A percentile compares a stretch with the other conserved stretches of the same genome.
phyloP scores from a whole-genome alignment of 2,797 vertebrate genomes.

The Novumbra hubbsi region DNA sequence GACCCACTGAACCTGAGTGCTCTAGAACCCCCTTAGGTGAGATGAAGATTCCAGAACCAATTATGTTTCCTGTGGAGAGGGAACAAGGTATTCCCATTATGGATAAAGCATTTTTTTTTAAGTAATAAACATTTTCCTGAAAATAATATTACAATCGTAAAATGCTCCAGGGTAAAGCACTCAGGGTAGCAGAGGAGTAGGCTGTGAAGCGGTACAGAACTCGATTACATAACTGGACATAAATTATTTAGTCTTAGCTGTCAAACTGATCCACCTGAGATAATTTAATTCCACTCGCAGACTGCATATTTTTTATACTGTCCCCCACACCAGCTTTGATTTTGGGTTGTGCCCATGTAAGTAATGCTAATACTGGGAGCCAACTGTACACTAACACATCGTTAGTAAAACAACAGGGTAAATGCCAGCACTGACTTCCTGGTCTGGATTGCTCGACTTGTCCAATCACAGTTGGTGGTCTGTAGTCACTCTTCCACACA shows the following conservation, averaged over 20 bases:
- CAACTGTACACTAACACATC: background rate
- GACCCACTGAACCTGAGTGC: slow-evolving; percentile 91
- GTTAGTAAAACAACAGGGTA: background rate
- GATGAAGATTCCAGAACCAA: slow-evolving; percentile 98
- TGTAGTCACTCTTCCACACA: slow-evolving; percentile 1
- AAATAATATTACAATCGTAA: background rate
- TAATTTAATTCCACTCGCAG: slow-evolving; percentile 36
- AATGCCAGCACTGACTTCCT: background rate
- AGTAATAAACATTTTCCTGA: background rate
- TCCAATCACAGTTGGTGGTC: slow-evolving; percentile 9
- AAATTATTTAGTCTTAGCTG: slow-evolving; percentile 56
- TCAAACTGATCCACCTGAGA: slow-evolving; percentile 19
- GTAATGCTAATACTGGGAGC: background rate
- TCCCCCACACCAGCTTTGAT: background rate
- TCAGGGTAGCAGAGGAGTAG: slow-evolving; percentile 57
- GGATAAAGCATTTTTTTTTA: background rate
- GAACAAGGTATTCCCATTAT: slow-evolving; percentile 7
- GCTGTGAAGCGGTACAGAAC: slow-evolving; percentile 71
- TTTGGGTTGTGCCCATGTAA: background rate
- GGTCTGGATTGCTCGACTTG: slow-evolving; percentile 4
- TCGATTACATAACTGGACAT: slow-evolving; percentile 67
- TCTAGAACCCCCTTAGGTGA: slow-evolving; percentile 96
- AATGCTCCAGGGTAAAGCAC: slow-evolving; percentile 45
- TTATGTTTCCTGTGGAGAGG: slow-evolving; percentile 87
- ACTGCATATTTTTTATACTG: slow-evolving; percentile 12